Percentiles rank a stretch among this genome's conserved stretches.
Conservation (phyloP, 1,140 invertebrate genomes). For the Nilaparvata lugens region DNA sequence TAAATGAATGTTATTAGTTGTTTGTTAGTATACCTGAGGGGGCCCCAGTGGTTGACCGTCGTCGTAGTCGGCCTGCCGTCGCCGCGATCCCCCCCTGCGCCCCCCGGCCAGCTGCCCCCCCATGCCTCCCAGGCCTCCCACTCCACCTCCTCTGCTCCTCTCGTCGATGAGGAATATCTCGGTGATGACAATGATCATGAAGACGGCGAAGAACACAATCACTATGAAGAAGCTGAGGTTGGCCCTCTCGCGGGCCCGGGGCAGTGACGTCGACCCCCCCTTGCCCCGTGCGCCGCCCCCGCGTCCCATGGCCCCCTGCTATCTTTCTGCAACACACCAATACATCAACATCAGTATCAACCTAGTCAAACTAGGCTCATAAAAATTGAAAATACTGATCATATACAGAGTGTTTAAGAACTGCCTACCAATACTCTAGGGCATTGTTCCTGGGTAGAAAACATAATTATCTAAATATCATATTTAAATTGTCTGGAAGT, state of each 20-base stretch:
- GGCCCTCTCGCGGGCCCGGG: slow-evolving; percentile 47
- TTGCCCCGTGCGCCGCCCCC: no score
- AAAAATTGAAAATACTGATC: no score
- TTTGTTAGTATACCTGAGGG: background rate
- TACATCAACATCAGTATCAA: no score
- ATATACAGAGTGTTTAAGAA: no score
- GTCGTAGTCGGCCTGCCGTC: slow-evolving; percentile 37
- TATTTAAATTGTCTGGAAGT: no score
- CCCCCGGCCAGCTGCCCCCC: slow-evolving; percentile 28
- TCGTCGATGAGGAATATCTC: slow-evolving; percentile 70
- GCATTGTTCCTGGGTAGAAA: no score
- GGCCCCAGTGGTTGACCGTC: slow-evolving; percentile 24
- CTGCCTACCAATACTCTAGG: no score
- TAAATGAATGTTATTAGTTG: no score
- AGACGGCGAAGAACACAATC: slow-evolving; percentile 81
- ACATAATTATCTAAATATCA: no score
- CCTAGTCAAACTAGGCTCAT: no score
- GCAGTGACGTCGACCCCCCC: background rate
- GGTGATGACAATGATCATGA: slow-evolving; percentile 72
- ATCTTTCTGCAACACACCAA: no score
- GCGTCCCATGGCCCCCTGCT: no score
- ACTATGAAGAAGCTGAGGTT: slow-evolving; percentile 82
- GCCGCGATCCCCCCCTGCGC: slow-evolving; percentile 27
- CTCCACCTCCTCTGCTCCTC: slow-evolving; percentile 36
- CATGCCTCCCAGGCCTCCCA: slow-evolving; percentile 30